Evolutionary conservation across 2,113 vertebrate species (phyloP).

Genomic region (Pavo muticus): DNA sequence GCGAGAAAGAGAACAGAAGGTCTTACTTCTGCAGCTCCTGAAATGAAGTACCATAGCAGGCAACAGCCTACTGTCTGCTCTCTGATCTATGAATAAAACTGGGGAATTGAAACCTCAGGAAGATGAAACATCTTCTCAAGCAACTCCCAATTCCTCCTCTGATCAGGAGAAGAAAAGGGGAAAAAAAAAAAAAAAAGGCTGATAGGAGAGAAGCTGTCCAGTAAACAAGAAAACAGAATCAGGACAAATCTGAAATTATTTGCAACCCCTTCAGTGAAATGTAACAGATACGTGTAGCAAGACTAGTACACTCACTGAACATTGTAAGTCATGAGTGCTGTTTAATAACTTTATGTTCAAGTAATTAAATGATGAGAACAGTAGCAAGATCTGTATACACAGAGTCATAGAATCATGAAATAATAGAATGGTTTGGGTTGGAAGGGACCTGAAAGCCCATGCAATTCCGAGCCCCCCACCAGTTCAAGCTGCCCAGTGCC

Average conservation of each 20-base stretch:
- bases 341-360: not conserved
- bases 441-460: not conserved
- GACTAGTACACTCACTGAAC: not conserved
- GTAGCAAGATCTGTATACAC: not conserved
- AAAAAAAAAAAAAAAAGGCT: not conserved
- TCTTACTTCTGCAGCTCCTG: not conserved
- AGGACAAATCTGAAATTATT: not conserved
- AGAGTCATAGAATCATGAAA: not conserved
- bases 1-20: constrained; percentile 18
- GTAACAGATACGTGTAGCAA: not conserved
- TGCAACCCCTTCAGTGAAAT: not conserved
- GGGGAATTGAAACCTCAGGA: constrained; percentile 58
- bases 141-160: not conserved
- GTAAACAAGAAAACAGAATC: not conserved
- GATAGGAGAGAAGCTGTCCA: not conserved
- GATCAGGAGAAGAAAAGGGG: not conserved
- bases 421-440: not conserved
- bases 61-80: not conserved
- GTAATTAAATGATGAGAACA: not conserved
- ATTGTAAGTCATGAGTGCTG: not conserved
- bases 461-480: not conserved
- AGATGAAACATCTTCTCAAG: constrained; percentile 40
- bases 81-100: not conserved
- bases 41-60: not conserved
- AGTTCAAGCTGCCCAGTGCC: not conserved